These are phyloP conservation scores for Metacarcinus magister DNA, from an alignment of 2,888 invertebrate species.

Conservation along the genomic window DNA sequence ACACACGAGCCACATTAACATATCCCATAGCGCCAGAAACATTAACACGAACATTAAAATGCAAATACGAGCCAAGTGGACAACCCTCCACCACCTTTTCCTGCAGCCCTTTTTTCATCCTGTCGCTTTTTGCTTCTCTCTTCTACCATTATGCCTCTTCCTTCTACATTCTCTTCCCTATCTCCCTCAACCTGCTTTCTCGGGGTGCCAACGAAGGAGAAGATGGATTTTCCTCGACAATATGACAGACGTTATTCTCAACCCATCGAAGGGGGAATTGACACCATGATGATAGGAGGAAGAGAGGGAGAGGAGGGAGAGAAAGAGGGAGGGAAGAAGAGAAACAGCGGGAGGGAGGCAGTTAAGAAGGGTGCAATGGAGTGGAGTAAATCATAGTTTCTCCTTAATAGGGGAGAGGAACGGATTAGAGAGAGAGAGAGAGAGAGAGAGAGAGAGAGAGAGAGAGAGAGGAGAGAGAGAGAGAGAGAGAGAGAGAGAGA, in stretches of 20 bases:
- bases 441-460: slow-evolving; percentile 38
- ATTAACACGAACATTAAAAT: slow-evolving; percentile 33
- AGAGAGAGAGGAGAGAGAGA: slow-evolving; percentile 32
- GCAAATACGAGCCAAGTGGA: not conserved
- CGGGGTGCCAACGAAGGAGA: not conserved
- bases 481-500: slow-evolving; percentile 37
- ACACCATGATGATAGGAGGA: not conserved
- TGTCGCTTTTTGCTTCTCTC: not conserved
- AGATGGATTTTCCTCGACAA: not conserved
- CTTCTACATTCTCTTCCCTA: not conserved
- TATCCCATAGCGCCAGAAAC: not conserved
- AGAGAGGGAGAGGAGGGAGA: not conserved
- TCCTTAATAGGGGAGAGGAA: slow-evolving; percentile 23
- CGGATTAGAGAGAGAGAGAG: not conserved
- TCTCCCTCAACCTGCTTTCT: not conserved
- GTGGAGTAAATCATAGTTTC: slow-evolving; percentile 8
- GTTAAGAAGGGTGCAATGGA: not conserved
- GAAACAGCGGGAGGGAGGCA: not conserved
- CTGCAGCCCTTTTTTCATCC: not conserved
- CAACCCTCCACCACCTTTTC: slow-evolving; percentile 21
- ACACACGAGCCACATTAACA: not conserved
- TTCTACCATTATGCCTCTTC: not conserved
- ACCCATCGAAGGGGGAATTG: not conserved
- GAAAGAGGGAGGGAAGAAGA: not conserved
- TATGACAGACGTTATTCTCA: not conserved